A percentile compares a stretch with the other conserved stretches of the same genome.
Evolutionary conservation across 2,888 invertebrate genomes (phyloP).

Genomic region (Nymphalis urticae): DNA sequence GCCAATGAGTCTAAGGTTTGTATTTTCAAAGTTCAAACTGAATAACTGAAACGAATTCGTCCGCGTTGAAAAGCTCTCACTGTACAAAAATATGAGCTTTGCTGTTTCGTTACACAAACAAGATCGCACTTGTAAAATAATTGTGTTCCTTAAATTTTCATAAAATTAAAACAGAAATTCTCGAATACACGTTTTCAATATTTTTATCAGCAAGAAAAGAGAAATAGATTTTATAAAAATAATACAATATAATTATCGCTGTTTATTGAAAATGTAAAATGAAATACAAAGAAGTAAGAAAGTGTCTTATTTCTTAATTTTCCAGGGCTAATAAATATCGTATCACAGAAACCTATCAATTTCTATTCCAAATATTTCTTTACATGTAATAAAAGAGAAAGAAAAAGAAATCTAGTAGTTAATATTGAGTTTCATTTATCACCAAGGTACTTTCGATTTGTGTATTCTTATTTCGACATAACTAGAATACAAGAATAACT

Average conservation of each 20-base stretch:
- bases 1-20: slow-evolving; percentile 30
- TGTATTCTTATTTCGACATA: too few relatives aligned
- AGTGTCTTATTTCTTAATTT: slow-evolving; percentile 4
- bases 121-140: slow-evolving; percentile 35
- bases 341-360: too few relatives aligned
- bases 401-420: too few relatives aligned
- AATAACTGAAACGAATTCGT: slow-evolving; percentile 36
- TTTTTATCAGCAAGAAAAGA: too few relatives aligned
- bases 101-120: slow-evolving; percentile 14
- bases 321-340: neutral
- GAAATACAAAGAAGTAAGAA: neutral
- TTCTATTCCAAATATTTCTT: neutral
- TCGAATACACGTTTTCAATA: too few relatives aligned
- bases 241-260: too few relatives aligned
- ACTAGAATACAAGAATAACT: too few relatives aligned
- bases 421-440: too few relatives aligned
- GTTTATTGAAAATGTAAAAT: neutral
- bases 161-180: neutral
- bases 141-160: neutral
- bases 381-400: too few relatives aligned
- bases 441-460: too few relatives aligned
- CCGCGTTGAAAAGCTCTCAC: slow-evolving; percentile 31
- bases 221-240: too few relatives aligned
- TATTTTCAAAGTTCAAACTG: slow-evolving; percentile 35
- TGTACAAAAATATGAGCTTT: slow-evolving; percentile 35